phyloP scores from a whole-genome alignment of 1,140 invertebrate genomes.

The Maniola jurtina region DNA sequence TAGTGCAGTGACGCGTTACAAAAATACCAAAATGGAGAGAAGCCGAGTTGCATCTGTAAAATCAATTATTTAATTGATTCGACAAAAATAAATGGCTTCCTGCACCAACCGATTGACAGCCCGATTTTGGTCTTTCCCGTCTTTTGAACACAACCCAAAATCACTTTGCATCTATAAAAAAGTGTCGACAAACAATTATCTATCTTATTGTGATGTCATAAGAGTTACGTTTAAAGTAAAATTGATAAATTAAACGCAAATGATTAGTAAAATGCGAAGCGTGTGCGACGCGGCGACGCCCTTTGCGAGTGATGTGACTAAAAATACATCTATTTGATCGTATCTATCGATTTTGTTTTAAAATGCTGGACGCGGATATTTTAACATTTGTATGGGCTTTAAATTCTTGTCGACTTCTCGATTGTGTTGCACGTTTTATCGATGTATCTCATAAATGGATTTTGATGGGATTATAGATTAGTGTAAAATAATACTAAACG shows the following conservation, averaged over 20 bases:
- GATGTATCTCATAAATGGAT: background rate
- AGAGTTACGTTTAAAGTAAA: background rate
- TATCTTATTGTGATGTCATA: constrained; percentile 21
- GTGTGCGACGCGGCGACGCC: constrained; percentile 36
- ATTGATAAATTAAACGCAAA: constrained; percentile 9
- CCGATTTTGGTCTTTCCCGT: constrained; percentile 58
- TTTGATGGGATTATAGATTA: background rate
- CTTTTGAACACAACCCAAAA: constrained; percentile 33
- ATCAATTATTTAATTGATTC: constrained; percentile 75
- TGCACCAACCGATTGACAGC: constrained; percentile 51
- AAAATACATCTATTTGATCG: constrained; percentile 44
- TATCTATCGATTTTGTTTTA: constrained; percentile 31
- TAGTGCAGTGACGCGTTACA: constrained; percentile 13
- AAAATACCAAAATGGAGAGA: constrained; percentile 15
- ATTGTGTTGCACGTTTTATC: constrained; percentile 16
- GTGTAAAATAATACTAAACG: too few species aligned
- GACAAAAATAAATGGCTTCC: constrained; percentile 72
- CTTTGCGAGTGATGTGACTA: constrained; percentile 45
- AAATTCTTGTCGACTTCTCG: constrained; percentile 22
- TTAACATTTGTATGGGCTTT: constrained; percentile 14
- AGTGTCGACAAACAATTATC: constrained; percentile 18
- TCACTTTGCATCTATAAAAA: constrained; percentile 22
- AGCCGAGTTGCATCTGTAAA: constrained; percentile 53
- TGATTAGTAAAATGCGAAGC: constrained; percentile 23
- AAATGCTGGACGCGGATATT: constrained; percentile 22